Conservation (phyloP, 2,113 vertebrate genomes). For the Lipophrys pholis region DNA sequence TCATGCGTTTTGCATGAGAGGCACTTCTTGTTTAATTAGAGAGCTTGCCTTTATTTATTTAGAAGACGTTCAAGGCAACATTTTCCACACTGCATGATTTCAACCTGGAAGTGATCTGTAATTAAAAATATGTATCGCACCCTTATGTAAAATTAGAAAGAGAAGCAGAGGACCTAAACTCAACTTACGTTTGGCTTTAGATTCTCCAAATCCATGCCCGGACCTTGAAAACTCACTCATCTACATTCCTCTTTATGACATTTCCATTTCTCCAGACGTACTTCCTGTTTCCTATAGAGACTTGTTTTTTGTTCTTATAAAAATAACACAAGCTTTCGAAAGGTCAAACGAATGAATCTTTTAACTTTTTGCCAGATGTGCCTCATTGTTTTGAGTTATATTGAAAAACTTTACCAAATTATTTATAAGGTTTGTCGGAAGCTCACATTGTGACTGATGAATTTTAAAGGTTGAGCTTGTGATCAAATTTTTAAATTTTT, state of each 20-base stretch:
- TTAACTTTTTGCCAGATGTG: not conserved
- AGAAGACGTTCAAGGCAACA: slow-evolving; percentile 26
- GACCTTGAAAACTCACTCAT: not conserved
- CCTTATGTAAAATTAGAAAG: slow-evolving; percentile 34
- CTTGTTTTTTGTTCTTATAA: slow-evolving; percentile 29
- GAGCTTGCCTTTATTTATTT: slow-evolving; percentile 64
- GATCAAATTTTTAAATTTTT: not conserved
- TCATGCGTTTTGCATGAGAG: slow-evolving; percentile 52
- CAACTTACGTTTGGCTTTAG: slow-evolving; percentile 19
- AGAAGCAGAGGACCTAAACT: slow-evolving; percentile 1
- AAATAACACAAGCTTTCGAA: slow-evolving; percentile 27
- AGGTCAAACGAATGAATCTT: slow-evolving; percentile 15
- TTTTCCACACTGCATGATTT: slow-evolving; percentile 45
- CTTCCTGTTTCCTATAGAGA: slow-evolving; percentile 1
- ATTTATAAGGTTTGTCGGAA: not conserved
- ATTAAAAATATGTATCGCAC: slow-evolving; percentile 55
- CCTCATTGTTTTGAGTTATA: slow-evolving; percentile 7
- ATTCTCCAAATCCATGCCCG: not conserved
- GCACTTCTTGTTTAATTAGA: slow-evolving; percentile 69
- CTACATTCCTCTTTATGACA: slow-evolving; percentile 1
- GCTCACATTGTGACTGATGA: slow-evolving; percentile 3
- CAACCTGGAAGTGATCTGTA: slow-evolving; percentile 44
- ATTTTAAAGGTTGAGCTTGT: slow-evolving; percentile 11
- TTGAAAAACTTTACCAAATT: slow-evolving; percentile 10
- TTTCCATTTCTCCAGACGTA: slow-evolving; percentile 16